Evolutionary conservation across 2,888 invertebrate genomes (phyloP), one percentile per base, ranked within the genome.

Genomic region (Scaptomyza flava): DNA sequence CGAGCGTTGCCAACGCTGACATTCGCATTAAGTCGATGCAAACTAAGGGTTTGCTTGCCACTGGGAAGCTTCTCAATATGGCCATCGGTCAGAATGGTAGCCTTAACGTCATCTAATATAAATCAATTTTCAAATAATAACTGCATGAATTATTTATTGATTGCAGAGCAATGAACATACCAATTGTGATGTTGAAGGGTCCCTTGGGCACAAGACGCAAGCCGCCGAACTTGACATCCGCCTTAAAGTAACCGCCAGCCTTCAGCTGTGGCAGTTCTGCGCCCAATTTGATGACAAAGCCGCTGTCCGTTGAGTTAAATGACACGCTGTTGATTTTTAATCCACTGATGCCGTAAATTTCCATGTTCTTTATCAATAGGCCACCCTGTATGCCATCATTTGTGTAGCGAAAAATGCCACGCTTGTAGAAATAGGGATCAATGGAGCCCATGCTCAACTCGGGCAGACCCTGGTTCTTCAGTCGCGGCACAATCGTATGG

Each of bases 181-280:
- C 93, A 93, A 95, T 93, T 47, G 93, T 93, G 11, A 93, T 92
- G 77, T 93, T 94, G 81, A 94, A 94, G 14, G 92, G 91, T 33
- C 95, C 95, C 68, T 93, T 92, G 42, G 95, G 95, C 72, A 93
- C 93, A 68, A 96, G 88, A 61, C 93, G 93, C 77, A 95, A 91
- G 3, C 93, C 92, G 51, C 94, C 95, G 72, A 95, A 93, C 57
- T 93, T 92, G 7, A 95, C 95, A 71, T 94, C 93, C 4, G 94
- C 95, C 79, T 93, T 93, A 89, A 94, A 95, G 30, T 93, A 91
- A 4, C 95, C 95, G 38, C 93, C 93, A 2, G 94, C 91, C 46
- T 92, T 90, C 2, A 95, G 89, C 74, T 92, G 92, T 0, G 95
- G 94, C 46, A 94, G 89, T 34, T 93, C 93, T 63, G 94, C 86